A percentile compares a stretch with the other conserved stretches of the same genome.
phyloP scores from a whole-genome alignment of 2,888 invertebrate genomes.

The Therioaphis trifolii region DNA sequence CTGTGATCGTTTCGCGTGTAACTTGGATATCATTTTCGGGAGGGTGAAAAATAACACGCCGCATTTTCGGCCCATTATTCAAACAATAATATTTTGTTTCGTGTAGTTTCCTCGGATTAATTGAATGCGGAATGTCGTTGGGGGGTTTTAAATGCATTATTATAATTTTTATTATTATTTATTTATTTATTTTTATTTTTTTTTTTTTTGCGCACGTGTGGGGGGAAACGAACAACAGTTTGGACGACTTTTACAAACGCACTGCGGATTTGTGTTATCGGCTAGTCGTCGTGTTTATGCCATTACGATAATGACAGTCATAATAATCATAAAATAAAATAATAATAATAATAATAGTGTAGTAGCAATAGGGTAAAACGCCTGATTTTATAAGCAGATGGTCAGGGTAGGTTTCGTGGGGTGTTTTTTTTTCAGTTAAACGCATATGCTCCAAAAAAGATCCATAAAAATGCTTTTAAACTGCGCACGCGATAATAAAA shows the following conservation, averaged over 20 bases:
- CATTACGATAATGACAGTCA: slow-evolving; percentile 36
- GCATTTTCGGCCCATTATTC: slow-evolving; percentile 7
- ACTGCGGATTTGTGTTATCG: slow-evolving; percentile 12
- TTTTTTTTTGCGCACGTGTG: not conserved
- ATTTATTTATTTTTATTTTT: not conserved
- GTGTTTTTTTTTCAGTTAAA: slow-evolving; percentile 13
- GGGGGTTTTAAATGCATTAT: slow-evolving; percentile 25
- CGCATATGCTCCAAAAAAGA: not conserved
- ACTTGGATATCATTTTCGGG: not conserved
- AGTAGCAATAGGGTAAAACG: not conserved
- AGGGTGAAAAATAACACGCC: slow-evolving; percentile 51
- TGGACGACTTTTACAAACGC: not conserved
- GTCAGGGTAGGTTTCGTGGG: not conserved
- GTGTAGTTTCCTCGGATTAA: slow-evolving; percentile 26
- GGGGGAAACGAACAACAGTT: not conserved
- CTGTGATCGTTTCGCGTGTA: not conserved
- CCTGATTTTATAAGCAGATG: slow-evolving; percentile 38
- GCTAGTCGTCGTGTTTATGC: slow-evolving; percentile 24
- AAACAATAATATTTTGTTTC: not conserved
- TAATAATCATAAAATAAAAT: slow-evolving; percentile 36
- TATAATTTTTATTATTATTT: slow-evolving; percentile 15
- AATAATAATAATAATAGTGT: slow-evolving; percentile 27
- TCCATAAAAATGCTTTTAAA: slow-evolving; percentile 22
- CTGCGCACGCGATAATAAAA: slow-evolving; percentile 7
- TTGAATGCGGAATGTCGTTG: slow-evolving; percentile 39